Evolutionary conservation across 2,113 vertebrate genomes (phyloP), one percentile per base, ranked within the genome.

Genomic region (Recurvirostra avosetta): DNA sequence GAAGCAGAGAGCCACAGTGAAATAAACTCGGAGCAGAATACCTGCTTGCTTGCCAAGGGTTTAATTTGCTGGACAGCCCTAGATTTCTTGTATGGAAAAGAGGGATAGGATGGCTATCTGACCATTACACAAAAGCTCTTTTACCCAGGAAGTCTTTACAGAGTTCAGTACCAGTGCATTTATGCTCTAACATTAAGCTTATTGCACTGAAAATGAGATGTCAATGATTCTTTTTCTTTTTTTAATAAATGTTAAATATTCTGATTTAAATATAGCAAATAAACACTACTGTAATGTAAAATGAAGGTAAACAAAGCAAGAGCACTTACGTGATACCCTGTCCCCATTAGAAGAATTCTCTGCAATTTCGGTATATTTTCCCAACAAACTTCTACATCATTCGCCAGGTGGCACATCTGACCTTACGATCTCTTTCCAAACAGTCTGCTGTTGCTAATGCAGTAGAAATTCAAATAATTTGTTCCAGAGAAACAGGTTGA

Each of bases 371-470:
- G 8, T 63, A 0, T 55, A 32, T 80, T 96, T 92, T 90, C 30
- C 82, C 1, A 15, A 81, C 23, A 55, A 90, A 80, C 8, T 70
- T 77, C 45, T 82, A 19, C 32, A 77, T 23, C 32, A 8, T 22
- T 84, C 84, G 68, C 80, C 91, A 91, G 68, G 86, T 90, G 79
- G 71, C 53, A 70, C 5, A 7, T 73, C 78, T 94, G 91, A 90
- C 88, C 91, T 92, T 67, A 88, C 36, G 77, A 92, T 90, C 75
- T 80, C 92, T 93, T 93, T 92, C 32, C 67, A 89, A 96, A 89
- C 56, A 93, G 38, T 68, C 71, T 86, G 85, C 45, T 71, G 45
- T 40, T 93, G 50, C 82, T 95, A 72, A 68, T 63, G 81, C 80
- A 82, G 76, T 56, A 75, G 79, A 85, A 92, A 95, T 72, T 61